phyloP scores from a whole-genome alignment of 2,888 invertebrate genomes.

The Zaprionus obscuricornis region DNA sequence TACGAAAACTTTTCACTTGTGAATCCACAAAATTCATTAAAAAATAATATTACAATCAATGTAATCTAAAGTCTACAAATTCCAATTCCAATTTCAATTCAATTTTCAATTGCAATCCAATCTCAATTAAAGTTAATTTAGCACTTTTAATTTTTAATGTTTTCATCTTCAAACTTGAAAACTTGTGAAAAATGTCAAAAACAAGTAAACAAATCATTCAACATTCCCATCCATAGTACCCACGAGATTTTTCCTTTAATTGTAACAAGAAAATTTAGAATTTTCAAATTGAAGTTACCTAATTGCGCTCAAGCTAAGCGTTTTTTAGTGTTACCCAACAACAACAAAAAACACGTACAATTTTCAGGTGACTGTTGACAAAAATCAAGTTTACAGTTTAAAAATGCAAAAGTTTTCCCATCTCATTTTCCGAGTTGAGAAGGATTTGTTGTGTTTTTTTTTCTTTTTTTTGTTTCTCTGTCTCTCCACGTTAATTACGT shows the following conservation, averaged over 20 bases:
- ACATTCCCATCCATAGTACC: not conserved
- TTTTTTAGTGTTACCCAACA: slow-evolving; percentile 60
- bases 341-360: slow-evolving; percentile 7
- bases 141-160: slow-evolving; percentile 50
- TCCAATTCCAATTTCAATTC: slow-evolving; percentile 28
- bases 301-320: slow-evolving; percentile 55
- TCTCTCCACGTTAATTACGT: slow-evolving; percentile 73
- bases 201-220: slow-evolving; percentile 1
- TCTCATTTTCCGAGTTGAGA: slow-evolving; percentile 32
- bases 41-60: slow-evolving; percentile 22
- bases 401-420: slow-evolving; percentile 55
- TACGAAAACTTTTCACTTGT: not conserved
- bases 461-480: slow-evolving; percentile 19
- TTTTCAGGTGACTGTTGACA: slow-evolving; percentile 10
- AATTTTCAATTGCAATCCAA: too few species aligned
- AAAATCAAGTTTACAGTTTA: slow-evolving; percentile 33
- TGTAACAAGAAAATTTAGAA: slow-evolving; percentile 40
- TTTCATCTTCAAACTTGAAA: slow-evolving; percentile 10
- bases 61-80: slow-evolving; percentile 21
- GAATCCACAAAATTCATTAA: slow-evolving; percentile 39
- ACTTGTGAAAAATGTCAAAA: slow-evolving; percentile 56
- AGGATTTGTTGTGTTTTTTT: slow-evolving; percentile 36
- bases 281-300: slow-evolving; percentile 47
- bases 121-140: slow-evolving; percentile 61
- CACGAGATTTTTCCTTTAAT: slow-evolving; percentile 39